phyloP scores from a whole-genome alignment of 1,140 invertebrate species.

The Orchesella cincta region DNA sequence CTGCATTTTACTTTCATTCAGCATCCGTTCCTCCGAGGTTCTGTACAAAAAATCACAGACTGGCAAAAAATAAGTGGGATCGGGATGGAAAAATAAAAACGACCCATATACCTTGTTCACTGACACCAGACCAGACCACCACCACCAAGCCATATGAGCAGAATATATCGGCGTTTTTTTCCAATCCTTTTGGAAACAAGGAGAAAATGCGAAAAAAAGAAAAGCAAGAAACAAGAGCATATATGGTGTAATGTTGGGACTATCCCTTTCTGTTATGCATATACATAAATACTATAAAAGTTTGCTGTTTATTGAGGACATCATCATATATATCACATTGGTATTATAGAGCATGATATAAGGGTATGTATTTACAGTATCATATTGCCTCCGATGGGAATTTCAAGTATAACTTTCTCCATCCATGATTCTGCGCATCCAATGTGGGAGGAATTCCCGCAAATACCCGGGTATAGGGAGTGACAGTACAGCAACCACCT shows the following conservation, averaged over 20 bases:
- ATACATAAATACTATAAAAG: too few relatives aligned
- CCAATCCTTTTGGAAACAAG: too few relatives aligned
- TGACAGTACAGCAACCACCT: conserved; percentile 18
- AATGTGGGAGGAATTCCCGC: conserved; percentile 22
- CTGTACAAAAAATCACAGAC: not conserved
- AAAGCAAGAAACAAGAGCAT: not conserved
- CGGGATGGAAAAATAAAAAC: not conserved
- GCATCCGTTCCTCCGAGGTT: too few relatives aligned
- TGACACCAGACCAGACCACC: not conserved
- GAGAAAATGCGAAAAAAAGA: too few relatives aligned
- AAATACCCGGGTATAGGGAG: conserved; percentile 13
- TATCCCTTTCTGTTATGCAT: too few relatives aligned
- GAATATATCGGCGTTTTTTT: not conserved
- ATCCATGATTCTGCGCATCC: not conserved
- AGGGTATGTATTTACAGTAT: not conserved
- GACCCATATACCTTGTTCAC: not conserved
- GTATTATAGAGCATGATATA: too few relatives aligned
- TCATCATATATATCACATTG: too few relatives aligned
- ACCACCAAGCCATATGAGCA: not conserved
- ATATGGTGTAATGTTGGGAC: not conserved
- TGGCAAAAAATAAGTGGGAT: not conserved
- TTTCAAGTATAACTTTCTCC: conserved; percentile 11
- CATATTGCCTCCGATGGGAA: not conserved
- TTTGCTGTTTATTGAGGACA: too few relatives aligned
- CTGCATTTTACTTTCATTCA: too few relatives aligned